These are phyloP conservation scores for Caracal caracal DNA, from an alignment of 2,113 vertebrate genomes.

Conservation along the genomic window DNA sequence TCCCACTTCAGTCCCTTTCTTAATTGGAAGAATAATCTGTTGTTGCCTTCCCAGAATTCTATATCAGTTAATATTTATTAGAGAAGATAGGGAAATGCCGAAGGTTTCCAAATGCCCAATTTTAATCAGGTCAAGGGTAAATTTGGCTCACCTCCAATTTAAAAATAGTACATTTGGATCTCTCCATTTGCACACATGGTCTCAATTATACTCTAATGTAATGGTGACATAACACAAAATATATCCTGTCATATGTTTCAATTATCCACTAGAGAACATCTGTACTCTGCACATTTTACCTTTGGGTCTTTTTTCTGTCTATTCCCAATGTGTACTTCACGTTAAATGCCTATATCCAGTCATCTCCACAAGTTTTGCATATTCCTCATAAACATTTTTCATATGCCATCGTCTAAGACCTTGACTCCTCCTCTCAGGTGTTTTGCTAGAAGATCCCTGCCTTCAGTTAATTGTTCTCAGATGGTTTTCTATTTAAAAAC, in stretches of 20 bases:
- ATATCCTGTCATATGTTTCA: neutral
- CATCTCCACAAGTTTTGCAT: neutral
- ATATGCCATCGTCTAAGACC: neutral
- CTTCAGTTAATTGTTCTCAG: neutral
- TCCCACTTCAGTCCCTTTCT: neutral
- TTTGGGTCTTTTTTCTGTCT: neutral
- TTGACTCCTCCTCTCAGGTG: neutral
- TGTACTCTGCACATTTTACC: neutral
- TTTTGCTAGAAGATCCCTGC: neutral
- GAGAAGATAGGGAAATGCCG: neutral
- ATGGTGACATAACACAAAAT: neutral
- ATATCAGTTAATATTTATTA: neutral
- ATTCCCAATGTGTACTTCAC: neutral
- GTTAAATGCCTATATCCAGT: neutral
- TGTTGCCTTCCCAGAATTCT: neutral
- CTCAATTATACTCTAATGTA: neutral
- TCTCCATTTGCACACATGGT: neutral
- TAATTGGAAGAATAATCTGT: neutral
- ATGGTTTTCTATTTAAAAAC: neutral
- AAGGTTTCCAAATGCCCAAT: neutral
- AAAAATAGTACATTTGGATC: neutral
- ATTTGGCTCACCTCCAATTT: neutral
- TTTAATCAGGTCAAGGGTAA: neutral
- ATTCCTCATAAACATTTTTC: neutral
- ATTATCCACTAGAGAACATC: neutral